phyloP scores from a whole-genome alignment of 1,140 invertebrate species.

The Bursaphelenchus mucronatus region DNA sequence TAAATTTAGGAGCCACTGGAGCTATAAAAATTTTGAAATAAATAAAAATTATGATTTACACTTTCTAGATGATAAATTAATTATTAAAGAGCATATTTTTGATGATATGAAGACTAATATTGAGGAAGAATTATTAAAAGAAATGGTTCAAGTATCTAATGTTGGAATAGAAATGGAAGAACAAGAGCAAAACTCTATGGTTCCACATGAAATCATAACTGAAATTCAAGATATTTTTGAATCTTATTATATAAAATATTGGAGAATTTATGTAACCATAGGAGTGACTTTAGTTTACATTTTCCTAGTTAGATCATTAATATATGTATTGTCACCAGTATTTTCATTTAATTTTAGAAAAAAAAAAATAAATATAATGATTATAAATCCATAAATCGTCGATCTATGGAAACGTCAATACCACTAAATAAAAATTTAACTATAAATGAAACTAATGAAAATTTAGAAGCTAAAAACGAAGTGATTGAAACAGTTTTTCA shows the following conservation, averaged over 20 bases:
- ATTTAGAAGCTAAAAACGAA: constrained; percentile 14
- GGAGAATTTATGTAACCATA: constrained; percentile 41
- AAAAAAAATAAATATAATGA: constrained; percentile 16
- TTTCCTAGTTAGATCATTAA: constrained; percentile 27
- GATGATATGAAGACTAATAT: too few relatives aligned
- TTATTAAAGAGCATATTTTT: too few relatives aligned
- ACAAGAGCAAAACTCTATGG: constrained; percentile 22
- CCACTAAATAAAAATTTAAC: constrained; percentile 3
- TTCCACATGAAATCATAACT: constrained; percentile 32
- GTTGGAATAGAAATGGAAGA: too few relatives aligned
- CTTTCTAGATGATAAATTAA: constrained; percentile 35
- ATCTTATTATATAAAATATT: constrained; percentile 36
- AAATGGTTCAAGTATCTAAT: too few relatives aligned
- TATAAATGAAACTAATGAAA: constrained; percentile 1
- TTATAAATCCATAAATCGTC: too few relatives aligned
- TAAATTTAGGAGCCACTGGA: constrained; percentile 4
- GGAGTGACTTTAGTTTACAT: constrained; percentile 35
- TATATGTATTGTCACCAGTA: constrained; percentile 31
- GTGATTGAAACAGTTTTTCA: constrained; percentile 22
- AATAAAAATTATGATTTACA: constrained; percentile 28
- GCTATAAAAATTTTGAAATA: constrained; percentile 23
- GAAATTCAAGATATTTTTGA: constrained; percentile 32
- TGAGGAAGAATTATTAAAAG: too few relatives aligned
- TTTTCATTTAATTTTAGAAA: constrained; percentile 31
- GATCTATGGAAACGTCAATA: too few relatives aligned